phyloP scores from a whole-genome alignment of 2,113 vertebrate species.

The Lepisosteus osseus region DNA sequence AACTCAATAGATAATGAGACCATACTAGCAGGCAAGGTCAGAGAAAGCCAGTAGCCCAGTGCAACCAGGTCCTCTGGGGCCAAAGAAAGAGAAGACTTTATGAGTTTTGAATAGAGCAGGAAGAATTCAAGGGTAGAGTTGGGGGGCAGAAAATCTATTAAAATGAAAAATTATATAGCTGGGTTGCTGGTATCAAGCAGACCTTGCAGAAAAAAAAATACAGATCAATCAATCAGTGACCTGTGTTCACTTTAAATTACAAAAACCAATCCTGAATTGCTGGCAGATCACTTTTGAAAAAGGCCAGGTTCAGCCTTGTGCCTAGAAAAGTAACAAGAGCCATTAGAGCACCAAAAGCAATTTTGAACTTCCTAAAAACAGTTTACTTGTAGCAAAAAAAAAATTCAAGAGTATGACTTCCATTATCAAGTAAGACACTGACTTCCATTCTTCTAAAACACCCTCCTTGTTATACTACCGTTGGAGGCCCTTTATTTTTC shows the following conservation, averaged over 20 bases:
- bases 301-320: constrained; percentile 9
- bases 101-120: constrained; percentile 11
- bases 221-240: constrained; percentile 21
- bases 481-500: too few species aligned
- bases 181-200: constrained; percentile 14
- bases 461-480: too few species aligned
- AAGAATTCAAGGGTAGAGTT: constrained; percentile 18
- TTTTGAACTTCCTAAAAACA: constrained; percentile 2
- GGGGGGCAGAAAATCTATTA: constrained; percentile 22
- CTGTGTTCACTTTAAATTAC: constrained; percentile 14
- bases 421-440: background rate
- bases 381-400: background rate
- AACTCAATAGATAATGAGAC: background rate
- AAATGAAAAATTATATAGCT: constrained; percentile 6
- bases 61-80: background rate
- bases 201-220: constrained; percentile 24
- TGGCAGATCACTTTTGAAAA: constrained; percentile 10
- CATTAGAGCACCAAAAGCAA: background rate
- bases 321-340: background rate
- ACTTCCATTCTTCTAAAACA: background rate
- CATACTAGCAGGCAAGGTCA: constrained; percentile 6
- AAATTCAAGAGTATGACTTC: too few species aligned
- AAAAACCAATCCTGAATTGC: constrained; percentile 9
- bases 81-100: background rate
- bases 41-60: constrained; percentile 8